Percentiles rank a stretch among this genome's conserved stretches.
phyloP scores from a whole-genome alignment of 1,140 invertebrate genomes.

The Wiebesia pumilae region DNA sequence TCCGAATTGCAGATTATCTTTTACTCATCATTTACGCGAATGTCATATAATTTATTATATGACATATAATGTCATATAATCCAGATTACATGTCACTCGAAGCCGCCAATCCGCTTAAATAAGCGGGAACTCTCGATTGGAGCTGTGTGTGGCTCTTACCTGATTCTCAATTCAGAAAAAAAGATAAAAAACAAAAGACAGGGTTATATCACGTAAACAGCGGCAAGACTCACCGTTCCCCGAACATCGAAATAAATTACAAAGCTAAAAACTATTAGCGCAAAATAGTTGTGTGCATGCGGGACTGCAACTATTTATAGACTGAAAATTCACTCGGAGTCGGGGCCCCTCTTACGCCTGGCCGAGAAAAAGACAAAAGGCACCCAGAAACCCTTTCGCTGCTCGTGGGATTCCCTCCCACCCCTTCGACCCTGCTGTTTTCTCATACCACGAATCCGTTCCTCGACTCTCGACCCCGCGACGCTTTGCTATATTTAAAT shows the following conservation, averaged over 20 bases:
- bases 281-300: not conserved
- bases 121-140: not conserved
- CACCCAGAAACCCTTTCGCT: not conserved
- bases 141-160: not conserved
- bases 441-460: not conserved
- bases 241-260: slow-evolving; percentile 19
- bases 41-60: not conserved
- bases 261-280: slow-evolving; percentile 3
- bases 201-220: not conserved
- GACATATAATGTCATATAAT: too few relatives aligned
- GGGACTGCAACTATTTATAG: slow-evolving; percentile 11
- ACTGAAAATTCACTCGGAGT: not conserved
- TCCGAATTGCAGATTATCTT: too few relatives aligned
- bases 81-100: not conserved
- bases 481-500: slow-evolving; percentile 6
- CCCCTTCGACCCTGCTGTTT: not conserved
- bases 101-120: not conserved
- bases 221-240: not conserved
- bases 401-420: not conserved
- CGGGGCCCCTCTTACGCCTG: not conserved
- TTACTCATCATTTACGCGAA: not conserved
- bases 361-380: not conserved
- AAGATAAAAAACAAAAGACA: not conserved
- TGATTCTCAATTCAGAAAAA: not conserved
- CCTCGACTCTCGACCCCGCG: not conserved